Evolutionary conservation across 1,140 invertebrate genomes (phyloP), one percentile per base, ranked within the genome.

Genomic region (Nasonia vitripennis): DNA sequence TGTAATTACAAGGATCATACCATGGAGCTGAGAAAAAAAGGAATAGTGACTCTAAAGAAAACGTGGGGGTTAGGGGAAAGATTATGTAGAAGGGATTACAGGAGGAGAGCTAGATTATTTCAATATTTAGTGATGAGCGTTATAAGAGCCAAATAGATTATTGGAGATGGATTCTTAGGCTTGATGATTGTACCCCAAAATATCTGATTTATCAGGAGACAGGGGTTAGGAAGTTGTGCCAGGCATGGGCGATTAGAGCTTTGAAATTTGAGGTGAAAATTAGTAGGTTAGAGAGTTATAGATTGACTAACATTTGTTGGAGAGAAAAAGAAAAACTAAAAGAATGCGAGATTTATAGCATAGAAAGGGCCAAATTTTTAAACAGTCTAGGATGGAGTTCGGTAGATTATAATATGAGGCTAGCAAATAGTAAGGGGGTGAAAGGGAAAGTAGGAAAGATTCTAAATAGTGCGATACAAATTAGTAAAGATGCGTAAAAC

Each of bases 181-280:
- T 88, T 7, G 86, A 87, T 1, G 83, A 78, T 70, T 68, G 62
- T 48, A 88, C 86, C 0, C 87, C 86, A 3, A 85, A 78, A 67
- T 86, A 88, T 41, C 31, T 86, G 27, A 37, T 88, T 45, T 10
- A 45, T 45, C 41, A 45, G 41, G 41, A 45, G 41, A 45, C 41
- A 45, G 41, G 9, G 6, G 41, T 45, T 45, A 45, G 41, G 41
- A 45, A 45, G 41, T 9, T 45, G 41, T 9, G 41, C 0, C 7
- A 45, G 10, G 78, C 41, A 48, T 83, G 79, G 45, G 83, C 86
- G 51, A 55, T 75, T 23, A 14, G 20, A 7, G n/a, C 67, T 10
- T 11, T 37, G 27, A 82, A 86, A 83, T 2, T 87, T 2, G 80
- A 48, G 12, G 45, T 79, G 2, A 75, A 48, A 31, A 81, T 71